Evolutionary conservation across 2,888 invertebrate species (phyloP), one percentile per base, ranked within the genome.

Genomic region (Neuroscelio doddi): DNA sequence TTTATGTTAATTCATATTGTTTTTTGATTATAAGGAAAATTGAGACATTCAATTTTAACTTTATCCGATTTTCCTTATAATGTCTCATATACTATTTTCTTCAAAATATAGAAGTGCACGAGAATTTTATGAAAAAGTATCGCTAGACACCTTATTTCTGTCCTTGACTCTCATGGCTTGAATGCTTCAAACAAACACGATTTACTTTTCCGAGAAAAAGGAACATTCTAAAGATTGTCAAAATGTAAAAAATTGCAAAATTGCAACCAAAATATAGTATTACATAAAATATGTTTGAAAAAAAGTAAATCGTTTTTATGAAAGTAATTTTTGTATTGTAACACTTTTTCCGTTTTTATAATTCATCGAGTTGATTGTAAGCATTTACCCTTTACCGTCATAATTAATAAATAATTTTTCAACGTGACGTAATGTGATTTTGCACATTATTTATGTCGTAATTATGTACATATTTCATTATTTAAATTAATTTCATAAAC

Each of bases 161-260:
- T 24, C 12, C 10, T 24, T 24, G 21, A 15, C 42, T 55, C 10
- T 55, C 16, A 39, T 21, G 14, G 17, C 15, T 47, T 44, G 36
- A 56, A 26, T 42, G 30, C 24, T 46, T 51, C n/a, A 26, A 15
- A 36, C 44, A 16, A 59, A 26, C 32, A 36, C 30, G 10, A 38
- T 36, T 15, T 30, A 29, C 30, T n/a, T 16, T 30, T 9, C n/a
- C n/a, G n/a, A n/a, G n/a, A n/a, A n/a, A n/a, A n/a, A n/a, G 3
- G 30, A 30, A 26, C 26, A 7, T 26, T 26, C 26, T 4, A 26
- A 26, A 26, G 26, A 7, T n/a, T n/a, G n/a, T n/a, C n/a, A n/a
- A n/a, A n/a, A n/a, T n/a, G n/a, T n/a, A n/a, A 26, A 8, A 26
- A 26, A 26, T 26, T 26, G 26, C 26, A 26, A 26, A 26, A 26